A percentile compares a stretch with the other conserved stretches of the same genome.
Conservation (phyloP, 2,888 invertebrate species). For the Dromius quadrimaculatus region DNA sequence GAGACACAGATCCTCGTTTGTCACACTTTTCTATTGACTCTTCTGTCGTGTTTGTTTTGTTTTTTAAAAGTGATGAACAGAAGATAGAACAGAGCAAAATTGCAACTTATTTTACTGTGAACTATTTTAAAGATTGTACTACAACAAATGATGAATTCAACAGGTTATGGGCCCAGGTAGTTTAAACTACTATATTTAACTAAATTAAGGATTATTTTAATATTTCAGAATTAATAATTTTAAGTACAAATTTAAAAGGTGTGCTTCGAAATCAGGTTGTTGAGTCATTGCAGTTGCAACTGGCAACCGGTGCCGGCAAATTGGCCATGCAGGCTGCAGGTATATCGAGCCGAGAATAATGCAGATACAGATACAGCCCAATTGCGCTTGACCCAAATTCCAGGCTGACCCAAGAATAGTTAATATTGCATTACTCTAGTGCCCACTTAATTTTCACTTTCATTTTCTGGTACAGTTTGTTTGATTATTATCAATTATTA, state of each 20-base stretch:
- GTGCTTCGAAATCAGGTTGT: constrained; percentile 7
- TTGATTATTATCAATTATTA: constrained; percentile 41
- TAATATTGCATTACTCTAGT: constrained; percentile 2
- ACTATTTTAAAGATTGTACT: too few species aligned
- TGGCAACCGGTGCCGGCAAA: background rate
- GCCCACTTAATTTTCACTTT: constrained; percentile 34
- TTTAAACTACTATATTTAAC: too few species aligned
- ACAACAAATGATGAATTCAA: too few species aligned
- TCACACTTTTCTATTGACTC: constrained; percentile 14
- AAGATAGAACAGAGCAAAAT: too few species aligned
- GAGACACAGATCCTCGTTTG: background rate
- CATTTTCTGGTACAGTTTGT: constrained; percentile 18
- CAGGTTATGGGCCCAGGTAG: too few species aligned
- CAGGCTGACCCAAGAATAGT: constrained; percentile 39
- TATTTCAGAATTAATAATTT: too few species aligned
- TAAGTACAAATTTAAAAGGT: constrained; percentile 19
- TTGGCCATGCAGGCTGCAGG: constrained; percentile 35
- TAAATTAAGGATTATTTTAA: too few species aligned
- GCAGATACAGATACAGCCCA: constrained; percentile 38
- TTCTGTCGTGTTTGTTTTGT: constrained; percentile 29
- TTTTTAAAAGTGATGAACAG: too few species aligned
- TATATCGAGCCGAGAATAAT: constrained; percentile 36
- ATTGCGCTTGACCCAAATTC: constrained; percentile 49
- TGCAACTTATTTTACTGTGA: too few species aligned
- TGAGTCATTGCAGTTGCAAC: constrained; percentile 24